Evolutionary conservation across 2,113 vertebrate genomes (phyloP).

Genomic region (Neomonachus schauinslandi): DNA sequence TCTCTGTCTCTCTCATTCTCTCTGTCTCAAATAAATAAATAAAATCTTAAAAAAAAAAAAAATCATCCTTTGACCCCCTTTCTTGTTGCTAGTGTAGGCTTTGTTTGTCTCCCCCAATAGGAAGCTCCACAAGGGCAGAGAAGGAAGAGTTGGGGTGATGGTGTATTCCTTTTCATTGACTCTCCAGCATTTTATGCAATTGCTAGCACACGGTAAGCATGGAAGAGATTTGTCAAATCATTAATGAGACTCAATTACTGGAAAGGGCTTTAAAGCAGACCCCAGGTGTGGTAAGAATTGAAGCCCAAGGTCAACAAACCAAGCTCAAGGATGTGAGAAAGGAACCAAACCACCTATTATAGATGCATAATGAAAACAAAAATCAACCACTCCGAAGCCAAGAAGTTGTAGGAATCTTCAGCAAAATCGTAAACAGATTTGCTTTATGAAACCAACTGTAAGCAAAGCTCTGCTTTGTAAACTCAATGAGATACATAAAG

Average conservation of each 20-base stretch:
- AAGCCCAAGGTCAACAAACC: constrained; percentile 43
- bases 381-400: neutral
- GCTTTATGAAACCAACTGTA: constrained; percentile 1
- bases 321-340: neutral
- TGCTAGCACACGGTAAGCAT: neutral
- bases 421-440: constrained; percentile 6
- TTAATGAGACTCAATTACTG: neutral
- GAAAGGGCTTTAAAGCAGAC: neutral
- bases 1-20: too few species aligned
- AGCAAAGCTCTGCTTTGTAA: constrained; percentile 45
- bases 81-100: neutral
- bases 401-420: neutral
- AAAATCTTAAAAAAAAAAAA: too few species aligned
- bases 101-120: neutral
- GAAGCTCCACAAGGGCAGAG: neutral
- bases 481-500: neutral
- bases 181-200: too few species aligned
- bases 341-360: neutral
- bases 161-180: neutral
- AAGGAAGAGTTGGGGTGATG: neutral
- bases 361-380: constrained; percentile 47
- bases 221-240: neutral
- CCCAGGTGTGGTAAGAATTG: neutral
- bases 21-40: too few species aligned
- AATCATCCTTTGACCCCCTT: neutral